Conservation (phyloP, 2,113 vertebrate species). For the Corythoichthys intestinalis region DNA sequence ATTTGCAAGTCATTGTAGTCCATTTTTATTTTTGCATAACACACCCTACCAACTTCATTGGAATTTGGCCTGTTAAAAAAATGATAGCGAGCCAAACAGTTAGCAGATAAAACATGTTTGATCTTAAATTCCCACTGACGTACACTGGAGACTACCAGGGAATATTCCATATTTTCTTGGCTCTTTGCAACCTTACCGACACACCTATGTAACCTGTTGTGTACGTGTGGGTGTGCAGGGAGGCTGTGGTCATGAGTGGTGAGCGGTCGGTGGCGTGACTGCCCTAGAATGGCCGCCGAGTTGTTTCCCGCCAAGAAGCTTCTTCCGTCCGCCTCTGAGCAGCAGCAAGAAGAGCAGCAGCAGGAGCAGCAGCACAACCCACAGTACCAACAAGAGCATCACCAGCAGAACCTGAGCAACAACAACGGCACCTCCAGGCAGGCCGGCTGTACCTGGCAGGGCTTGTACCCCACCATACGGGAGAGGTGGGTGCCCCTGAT, state of each 20-base stretch:
- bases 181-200: not conserved
- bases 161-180: not conserved
- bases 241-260: slow-evolving; percentile 79
- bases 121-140: too few relatives aligned
- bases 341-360: slow-evolving; percentile 88
- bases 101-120: too few relatives aligned
- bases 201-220: not conserved
- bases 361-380: slow-evolving; percentile 91
- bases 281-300: slow-evolving; percentile 92
- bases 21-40: too few relatives aligned
- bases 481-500: slow-evolving; percentile 79
- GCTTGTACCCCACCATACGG: slow-evolving; percentile 91
- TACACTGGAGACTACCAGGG: not conserved
- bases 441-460: slow-evolving; percentile 89
- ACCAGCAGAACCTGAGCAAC: slow-evolving; percentile 86
- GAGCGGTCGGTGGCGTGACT: slow-evolving; percentile 65
- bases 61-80: too few relatives aligned
- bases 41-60: too few relatives aligned
- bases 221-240: slow-evolving; percentile 5
- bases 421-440: slow-evolving; percentile 81
- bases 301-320: slow-evolving; percentile 85
- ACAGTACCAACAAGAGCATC: slow-evolving; percentile 74
- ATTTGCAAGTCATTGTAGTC: too few relatives aligned
- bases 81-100: too few relatives aligned
- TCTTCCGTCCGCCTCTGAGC: slow-evolving; percentile 73